These are phyloP conservation scores for Sesamia nonagrioides DNA, from an alignment of 1,140 invertebrate genomes.

Conservation along the genomic window DNA sequence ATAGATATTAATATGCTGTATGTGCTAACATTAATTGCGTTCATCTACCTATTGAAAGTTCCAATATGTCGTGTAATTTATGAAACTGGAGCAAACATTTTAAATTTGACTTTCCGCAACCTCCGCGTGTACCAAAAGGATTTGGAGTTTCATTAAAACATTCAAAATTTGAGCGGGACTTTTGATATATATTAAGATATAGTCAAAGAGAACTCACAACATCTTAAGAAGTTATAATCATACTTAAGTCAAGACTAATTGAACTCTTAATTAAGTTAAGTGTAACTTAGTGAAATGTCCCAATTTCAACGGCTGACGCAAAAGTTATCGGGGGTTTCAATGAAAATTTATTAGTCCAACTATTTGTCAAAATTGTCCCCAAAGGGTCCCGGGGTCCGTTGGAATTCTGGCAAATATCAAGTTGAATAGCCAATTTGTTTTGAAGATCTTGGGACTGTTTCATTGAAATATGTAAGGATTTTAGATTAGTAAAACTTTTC, in stretches of 20 bases:
- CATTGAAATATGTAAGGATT: conserved; percentile 63
- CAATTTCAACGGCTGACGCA: conserved; percentile 73
- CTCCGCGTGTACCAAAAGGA: conserved; percentile 38
- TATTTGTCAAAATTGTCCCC: conserved; percentile 85
- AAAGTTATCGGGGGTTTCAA: conserved; percentile 82
- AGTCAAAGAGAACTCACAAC: conserved; percentile 59
- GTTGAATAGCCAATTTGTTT: conserved; percentile 78
- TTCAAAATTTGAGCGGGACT: conserved; percentile 45
- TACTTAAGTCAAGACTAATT: conserved; percentile 80
- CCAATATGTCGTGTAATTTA: conserved; percentile 5
- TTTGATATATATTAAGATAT: conserved; percentile 48
- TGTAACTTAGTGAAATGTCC: conserved; percentile 78
- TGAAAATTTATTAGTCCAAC: conserved; percentile 85
- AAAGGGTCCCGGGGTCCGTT: conserved; percentile 64
- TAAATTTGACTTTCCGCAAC: conserved; percentile 28
- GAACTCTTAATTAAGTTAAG: conserved; percentile 83
- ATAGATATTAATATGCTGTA: background rate
- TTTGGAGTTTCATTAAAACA: conserved; percentile 47
- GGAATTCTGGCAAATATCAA: conserved; percentile 80
- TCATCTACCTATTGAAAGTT: background rate
- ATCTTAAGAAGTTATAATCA: conserved; percentile 78
- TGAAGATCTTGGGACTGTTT: conserved; percentile 64
- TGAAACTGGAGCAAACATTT: conserved; percentile 39
- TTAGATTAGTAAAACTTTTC: conserved; percentile 47
- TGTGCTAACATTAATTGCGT: background rate